These are phyloP conservation scores for Catamblyrhynchus diadema DNA, from an alignment of 2,797 vertebrate species.

Conservation along the genomic window DNA sequence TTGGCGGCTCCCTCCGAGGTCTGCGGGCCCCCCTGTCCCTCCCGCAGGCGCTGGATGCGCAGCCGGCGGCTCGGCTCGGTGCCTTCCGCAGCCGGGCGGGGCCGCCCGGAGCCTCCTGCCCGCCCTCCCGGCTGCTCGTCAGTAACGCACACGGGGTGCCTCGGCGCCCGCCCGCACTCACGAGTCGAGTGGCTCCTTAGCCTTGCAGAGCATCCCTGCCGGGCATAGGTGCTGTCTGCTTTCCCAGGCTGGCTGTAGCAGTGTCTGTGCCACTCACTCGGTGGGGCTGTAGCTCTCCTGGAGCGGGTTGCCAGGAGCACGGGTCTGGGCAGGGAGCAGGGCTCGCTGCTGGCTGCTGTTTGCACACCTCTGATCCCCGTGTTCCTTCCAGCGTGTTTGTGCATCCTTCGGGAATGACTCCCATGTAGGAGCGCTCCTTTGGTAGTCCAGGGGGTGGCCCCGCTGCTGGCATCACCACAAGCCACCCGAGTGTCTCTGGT, in stretches of 20 bases:
- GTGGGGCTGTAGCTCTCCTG: background rate
- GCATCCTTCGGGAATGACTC: background rate
- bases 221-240: background rate
- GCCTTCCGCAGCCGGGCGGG: background rate
- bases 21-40: background rate
- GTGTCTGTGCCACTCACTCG: rapidly evolving
- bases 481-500: background rate
- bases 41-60: background rate
- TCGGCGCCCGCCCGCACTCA: rapidly evolving
- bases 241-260: background rate
- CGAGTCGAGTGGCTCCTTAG: background rate
- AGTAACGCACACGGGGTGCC: background rate
- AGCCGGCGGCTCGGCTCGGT: background rate
- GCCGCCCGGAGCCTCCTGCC: background rate
- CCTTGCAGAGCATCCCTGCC: background rate
- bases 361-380: background rate
- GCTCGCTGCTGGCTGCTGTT: background rate
- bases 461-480: background rate
- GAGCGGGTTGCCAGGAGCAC: rapidly evolving
- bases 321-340: background rate
- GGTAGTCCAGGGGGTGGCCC: background rate
- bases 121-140: rapidly evolving
- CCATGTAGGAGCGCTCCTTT: rapidly evolving
- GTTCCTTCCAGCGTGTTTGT: rapidly evolving
- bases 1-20: background rate